Evolutionary conservation across 2,113 vertebrate genomes (phyloP).

Genomic region (Protobothrops flavoviridis): DNA sequence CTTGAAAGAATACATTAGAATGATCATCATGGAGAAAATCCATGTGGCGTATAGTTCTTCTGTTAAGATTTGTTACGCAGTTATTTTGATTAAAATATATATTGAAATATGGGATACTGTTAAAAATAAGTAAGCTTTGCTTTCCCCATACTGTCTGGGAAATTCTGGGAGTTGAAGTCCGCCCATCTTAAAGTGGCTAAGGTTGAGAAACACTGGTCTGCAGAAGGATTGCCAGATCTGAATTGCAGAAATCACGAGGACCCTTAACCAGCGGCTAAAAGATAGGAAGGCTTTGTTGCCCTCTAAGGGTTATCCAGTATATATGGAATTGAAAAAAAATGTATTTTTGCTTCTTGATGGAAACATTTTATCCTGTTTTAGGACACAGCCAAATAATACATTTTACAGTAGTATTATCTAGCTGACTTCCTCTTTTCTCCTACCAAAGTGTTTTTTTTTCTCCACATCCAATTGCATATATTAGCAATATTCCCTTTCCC

Average conservation of each 20-base stretch:
- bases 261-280: not conserved
- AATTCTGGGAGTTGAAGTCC: not conserved
- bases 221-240: not conserved
- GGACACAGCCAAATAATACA: not conserved
- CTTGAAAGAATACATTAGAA: not conserved
- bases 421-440: not conserved
- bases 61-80: not conserved
- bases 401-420: not conserved
- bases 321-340: not conserved
- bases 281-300: not conserved
- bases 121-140: not conserved
- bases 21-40: not conserved
- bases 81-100: not conserved
- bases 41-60: not conserved
- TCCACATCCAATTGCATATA: not conserved
- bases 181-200: not conserved
- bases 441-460: not conserved
- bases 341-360: not conserved
- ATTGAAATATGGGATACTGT: not conserved
- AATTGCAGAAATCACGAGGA: not conserved
- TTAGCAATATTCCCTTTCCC: not conserved
- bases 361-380: not conserved
- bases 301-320: not conserved
- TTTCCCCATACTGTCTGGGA: not conserved
- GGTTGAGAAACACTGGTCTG: not conserved